These are phyloP conservation scores for Scolopax bukidnonensis DNA, from an alignment of 2,797 vertebrate species.

Conservation along the genomic window DNA sequence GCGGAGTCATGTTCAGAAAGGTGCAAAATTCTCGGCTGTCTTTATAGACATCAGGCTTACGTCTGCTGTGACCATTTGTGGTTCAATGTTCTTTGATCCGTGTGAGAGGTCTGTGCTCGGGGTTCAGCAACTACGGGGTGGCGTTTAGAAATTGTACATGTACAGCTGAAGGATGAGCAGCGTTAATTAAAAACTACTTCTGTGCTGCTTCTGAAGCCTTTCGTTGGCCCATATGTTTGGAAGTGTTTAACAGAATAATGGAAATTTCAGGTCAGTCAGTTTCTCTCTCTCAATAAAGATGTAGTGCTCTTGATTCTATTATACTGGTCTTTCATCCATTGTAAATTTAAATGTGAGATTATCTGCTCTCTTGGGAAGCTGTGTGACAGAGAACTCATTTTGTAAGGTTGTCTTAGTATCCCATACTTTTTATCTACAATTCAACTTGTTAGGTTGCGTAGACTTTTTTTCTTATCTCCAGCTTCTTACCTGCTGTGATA, in stretches of 20 bases:
- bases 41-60: background rate
- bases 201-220: background rate
- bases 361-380: background rate
- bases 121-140: background rate
- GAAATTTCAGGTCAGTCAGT: background rate
- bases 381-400: background rate
- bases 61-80: constrained; percentile 2
- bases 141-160: background rate
- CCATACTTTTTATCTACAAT: background rate
- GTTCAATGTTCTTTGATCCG: background rate
- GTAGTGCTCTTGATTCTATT: background rate
- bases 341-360: background rate
- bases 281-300: background rate
- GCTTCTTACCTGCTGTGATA: background rate
- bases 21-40: constrained; percentile 54
- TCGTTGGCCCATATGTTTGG: background rate
- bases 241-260: constrained; percentile 22
- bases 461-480: background rate
- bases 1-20: constrained; percentile 52
- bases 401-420: background rate
- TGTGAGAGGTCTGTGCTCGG: background rate
- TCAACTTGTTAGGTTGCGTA: background rate
- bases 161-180: background rate
- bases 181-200: background rate
- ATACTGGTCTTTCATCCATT: background rate